phyloP scores from a whole-genome alignment of 2,888 invertebrate species.

The Hypercompe scribonia region DNA sequence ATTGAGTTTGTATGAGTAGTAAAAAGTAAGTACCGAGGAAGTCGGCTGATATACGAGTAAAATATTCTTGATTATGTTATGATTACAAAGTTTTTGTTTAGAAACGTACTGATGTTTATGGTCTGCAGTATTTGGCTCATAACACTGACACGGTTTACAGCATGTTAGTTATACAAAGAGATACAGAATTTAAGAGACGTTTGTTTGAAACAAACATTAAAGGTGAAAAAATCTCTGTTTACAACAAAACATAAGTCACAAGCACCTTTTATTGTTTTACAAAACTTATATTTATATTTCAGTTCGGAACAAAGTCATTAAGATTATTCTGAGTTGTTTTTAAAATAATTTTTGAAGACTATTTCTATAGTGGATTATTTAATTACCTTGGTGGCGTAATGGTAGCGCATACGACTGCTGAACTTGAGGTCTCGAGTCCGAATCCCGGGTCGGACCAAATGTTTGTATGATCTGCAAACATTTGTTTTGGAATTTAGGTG shows the following conservation, averaged over 20 bases:
- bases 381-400: too few species aligned
- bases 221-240: not conserved
- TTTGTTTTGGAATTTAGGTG: too few species aligned
- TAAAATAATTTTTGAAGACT: not conserved
- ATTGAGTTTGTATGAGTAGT: not conserved
- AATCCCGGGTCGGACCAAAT: too few species aligned
- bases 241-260: not conserved
- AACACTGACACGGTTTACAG: constrained; percentile 11
- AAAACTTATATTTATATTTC: not conserved
- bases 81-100: constrained; percentile 10
- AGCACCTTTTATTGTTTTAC: not conserved
- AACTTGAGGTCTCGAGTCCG: too few species aligned
- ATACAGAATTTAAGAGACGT: not conserved
- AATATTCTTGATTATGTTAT: not conserved
- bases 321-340: not conserved
- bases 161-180: not conserved
- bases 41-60: not conserved
- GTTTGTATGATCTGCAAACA: too few species aligned
- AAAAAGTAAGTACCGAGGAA: not conserved
- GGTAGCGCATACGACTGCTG: too few species aligned
- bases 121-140: constrained; percentile 13
- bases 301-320: not conserved
- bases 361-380: not conserved
- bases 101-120: constrained; percentile 17
- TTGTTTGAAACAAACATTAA: constrained; percentile 1